Conservation (phyloP, 2,113 vertebrate genomes). For the Sinocyclocheilus grahami region DNA sequence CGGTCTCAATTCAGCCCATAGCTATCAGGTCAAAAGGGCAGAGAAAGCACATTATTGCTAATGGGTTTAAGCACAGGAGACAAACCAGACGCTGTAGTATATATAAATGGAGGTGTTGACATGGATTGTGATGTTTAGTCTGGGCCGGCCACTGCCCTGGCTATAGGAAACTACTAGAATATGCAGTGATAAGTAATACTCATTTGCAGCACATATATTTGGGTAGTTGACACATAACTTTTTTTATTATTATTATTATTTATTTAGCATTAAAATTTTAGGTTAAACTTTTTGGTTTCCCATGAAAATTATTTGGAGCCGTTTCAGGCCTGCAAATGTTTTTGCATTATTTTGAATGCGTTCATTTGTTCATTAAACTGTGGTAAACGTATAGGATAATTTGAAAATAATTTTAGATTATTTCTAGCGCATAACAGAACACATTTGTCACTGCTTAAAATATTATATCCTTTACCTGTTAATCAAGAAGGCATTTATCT, state of each 20-base stretch:
- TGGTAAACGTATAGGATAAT: background rate
- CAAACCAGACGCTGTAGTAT: background rate
- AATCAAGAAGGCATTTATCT: background rate
- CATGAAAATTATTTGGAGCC: background rate
- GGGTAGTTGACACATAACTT: background rate
- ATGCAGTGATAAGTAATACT: background rate
- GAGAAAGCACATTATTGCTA: slow-evolving; percentile 18
- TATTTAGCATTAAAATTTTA: background rate
- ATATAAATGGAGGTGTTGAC: slow-evolving; percentile 13
- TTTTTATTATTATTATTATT: background rate
- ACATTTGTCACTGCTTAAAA: background rate
- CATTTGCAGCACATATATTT: background rate
- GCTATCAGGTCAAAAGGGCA: slow-evolving; percentile 18
- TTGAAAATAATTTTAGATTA: background rate
- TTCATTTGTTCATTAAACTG: background rate
- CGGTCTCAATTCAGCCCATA: background rate
- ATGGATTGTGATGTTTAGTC: slow-evolving; percentile 9
- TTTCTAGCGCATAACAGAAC: background rate
- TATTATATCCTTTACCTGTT: background rate
- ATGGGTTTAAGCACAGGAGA: slow-evolving; percentile 1
- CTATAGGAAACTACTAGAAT: background rate
- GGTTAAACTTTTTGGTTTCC: background rate
- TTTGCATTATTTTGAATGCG: background rate
- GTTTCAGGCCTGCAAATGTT: background rate
- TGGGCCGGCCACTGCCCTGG: background rate